A percentile compares a stretch with the other conserved stretches of the same genome.
These are phyloP conservation scores for Yasuhikotakia modesta DNA, from an alignment of 2,797 vertebrate genomes.

Conservation along the genomic window DNA sequence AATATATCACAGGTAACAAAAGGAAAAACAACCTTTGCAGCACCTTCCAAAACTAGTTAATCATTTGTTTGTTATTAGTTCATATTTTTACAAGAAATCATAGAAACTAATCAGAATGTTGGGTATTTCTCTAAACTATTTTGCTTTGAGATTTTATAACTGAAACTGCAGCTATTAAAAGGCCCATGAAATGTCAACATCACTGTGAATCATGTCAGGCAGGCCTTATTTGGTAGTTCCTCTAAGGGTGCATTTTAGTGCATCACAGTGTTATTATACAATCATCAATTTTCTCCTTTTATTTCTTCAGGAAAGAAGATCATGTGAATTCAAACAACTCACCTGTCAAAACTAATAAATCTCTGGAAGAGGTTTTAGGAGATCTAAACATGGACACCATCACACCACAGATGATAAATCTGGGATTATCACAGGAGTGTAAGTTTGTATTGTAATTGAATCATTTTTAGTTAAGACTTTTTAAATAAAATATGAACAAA, in stretches of 20 bases:
- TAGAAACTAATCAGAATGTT: background rate
- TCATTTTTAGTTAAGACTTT: too few relatives aligned
- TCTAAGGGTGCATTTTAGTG: background rate
- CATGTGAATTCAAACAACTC: constrained; percentile 73
- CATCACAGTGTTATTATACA: too few relatives aligned
- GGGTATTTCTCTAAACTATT: background rate
- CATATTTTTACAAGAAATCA: background rate
- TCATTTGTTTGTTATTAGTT: constrained; percentile 1
- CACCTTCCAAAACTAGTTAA: constrained; percentile 21
- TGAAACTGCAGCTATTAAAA: constrained; percentile 18
- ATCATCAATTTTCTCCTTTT: background rate
- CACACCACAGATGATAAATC: constrained; percentile 79
- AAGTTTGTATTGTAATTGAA: constrained; percentile 55
- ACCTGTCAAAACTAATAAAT: constrained; percentile 78
- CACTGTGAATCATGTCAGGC: background rate
- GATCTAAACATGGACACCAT: constrained; percentile 85
- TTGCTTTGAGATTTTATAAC: constrained; percentile 1
- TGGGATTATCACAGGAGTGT: constrained; percentile 85
- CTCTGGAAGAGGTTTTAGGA: constrained; percentile 87
- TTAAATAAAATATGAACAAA: too few relatives aligned
- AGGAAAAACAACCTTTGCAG: background rate
- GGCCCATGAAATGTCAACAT: background rate
- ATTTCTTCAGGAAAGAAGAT: constrained; percentile 76
- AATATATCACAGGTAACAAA: background rate
- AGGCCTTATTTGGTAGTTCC: background rate